phyloP scores from a whole-genome alignment of 2,888 invertebrate genomes.

The Crepidodera aurea region DNA sequence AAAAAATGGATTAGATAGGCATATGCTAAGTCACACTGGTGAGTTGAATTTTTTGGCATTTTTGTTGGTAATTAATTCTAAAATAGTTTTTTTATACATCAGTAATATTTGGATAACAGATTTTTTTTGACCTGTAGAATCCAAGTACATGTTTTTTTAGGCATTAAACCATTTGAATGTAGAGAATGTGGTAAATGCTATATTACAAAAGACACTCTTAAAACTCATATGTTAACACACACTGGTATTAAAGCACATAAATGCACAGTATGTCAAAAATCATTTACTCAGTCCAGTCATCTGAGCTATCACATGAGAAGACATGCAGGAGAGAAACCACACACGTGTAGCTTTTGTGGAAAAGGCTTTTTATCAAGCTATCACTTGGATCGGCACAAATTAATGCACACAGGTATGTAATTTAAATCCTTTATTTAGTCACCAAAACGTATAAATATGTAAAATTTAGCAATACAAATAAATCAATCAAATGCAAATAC shows the following conservation, averaged over 20 bases:
- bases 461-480: slow-evolving; percentile 4
- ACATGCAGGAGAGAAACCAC: slow-evolving; percentile 40
- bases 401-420: slow-evolving; percentile 42
- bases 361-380: slow-evolving; percentile 41
- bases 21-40: slow-evolving; percentile 40
- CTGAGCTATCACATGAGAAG: slow-evolving; percentile 41
- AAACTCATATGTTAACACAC: slow-evolving; percentile 41
- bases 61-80: no score
- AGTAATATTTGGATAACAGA: no score
- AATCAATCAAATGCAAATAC: no score
- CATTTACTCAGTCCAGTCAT: slow-evolving; percentile 41
- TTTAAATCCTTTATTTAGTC: no score
- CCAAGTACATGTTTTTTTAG: slow-evolving; percentile 15
- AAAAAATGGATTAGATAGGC: slow-evolving; percentile 41
- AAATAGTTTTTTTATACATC: no score
- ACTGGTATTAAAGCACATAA: slow-evolving; percentile 40
- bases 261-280: slow-evolving; percentile 39
- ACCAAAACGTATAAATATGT: no score
- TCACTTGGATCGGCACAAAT: slow-evolving; percentile 41
- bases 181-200: slow-evolving; percentile 42
- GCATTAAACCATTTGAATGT: slow-evolving; percentile 42
- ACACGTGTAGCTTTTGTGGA: slow-evolving; percentile 36
- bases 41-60: neutral
- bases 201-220: slow-evolving; percentile 41
- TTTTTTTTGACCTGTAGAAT: neutral